Base-by-base conservation (phyloP, 2,888 invertebrate genomes). In the Agrotis segetum region DNA sequence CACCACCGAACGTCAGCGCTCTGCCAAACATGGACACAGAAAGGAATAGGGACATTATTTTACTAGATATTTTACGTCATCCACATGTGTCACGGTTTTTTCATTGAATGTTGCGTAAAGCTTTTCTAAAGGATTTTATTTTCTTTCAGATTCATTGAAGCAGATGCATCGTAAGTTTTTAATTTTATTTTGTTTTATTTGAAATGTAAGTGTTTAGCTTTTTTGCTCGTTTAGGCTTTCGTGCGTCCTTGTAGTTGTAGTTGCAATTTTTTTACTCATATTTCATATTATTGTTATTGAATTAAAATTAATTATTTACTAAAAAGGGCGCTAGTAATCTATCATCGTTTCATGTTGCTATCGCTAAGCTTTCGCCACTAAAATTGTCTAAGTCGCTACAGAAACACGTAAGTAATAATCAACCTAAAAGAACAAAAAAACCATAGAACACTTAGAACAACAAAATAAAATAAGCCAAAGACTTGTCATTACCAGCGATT, bases 1-100 rank as follows among this genome's bases (percentile, higher is more conserved):
- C 89, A 90, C 88, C 88, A 85, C 87, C 89, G 85, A 87, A 88
- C 88, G 87, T 90, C 89, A 89, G 80, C 81, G 81, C 85, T 83
- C 79, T 83, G 73, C 82, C 71, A 84, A 83, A 85, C 74, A 34
- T 75, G 73, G 81, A 78, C 82, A 83, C 82, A 46, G 63, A 81
- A 83, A 81, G 74, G 50, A 46, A 60, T 79, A 44, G 85, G 47
- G 77, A 47, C 63, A 61, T n/a, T n/a, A 40, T 79, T 58, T 65
- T 52, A 67, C 66, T 62, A 40, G 3, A 21, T 52, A 50, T 60
- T 73, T 68, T 50, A 52, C 44, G 61, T 47, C 70, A 74, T 34
- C 7, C 3, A 53, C 52, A 62, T 29, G 58, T 59, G 58, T 49
- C 16, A 49, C 19, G n/a, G 29, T 40, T 55, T 47, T 73, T 49